These are phyloP conservation scores for Beris chalybata DNA, from an alignment of 2,888 invertebrate species.

Conservation along the genomic window DNA sequence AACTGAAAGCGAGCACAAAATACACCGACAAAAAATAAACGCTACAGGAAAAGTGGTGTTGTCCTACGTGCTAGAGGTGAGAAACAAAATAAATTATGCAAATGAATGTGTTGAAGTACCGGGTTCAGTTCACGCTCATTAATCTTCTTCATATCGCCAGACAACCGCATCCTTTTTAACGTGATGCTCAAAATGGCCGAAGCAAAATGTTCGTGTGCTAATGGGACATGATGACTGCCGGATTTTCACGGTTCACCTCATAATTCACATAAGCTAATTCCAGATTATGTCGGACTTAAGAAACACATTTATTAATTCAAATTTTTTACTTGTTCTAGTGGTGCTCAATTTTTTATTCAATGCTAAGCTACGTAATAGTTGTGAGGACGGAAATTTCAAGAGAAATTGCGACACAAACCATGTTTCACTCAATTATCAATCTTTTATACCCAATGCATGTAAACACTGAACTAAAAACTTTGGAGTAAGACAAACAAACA, in stretches of 20 bases:
- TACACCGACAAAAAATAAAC: neutral
- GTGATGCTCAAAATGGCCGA: slow-evolving; percentile 31
- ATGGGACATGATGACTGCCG: slow-evolving; percentile 35
- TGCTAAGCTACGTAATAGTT: no score
- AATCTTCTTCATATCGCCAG: slow-evolving; percentile 39
- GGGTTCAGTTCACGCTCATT: slow-evolving; percentile 37
- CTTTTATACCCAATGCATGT: no score
- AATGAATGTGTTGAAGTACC: slow-evolving; percentile 39
- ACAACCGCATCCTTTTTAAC: slow-evolving; percentile 22
- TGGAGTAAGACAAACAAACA: no score
- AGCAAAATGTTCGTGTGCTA: slow-evolving; percentile 20
- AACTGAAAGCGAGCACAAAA: neutral
- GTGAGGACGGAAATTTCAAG: no score
- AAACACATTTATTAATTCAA: no score
- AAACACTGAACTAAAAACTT: no score
- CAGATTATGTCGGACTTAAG: neutral
- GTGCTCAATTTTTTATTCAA: no score
- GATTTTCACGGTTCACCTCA: slow-evolving; percentile 19
- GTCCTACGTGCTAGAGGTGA: slow-evolving; percentile 30
- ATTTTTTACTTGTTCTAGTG: no score
- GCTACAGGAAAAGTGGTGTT: slow-evolving; percentile 2
- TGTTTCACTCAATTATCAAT: no score
- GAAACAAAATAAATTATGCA: slow-evolving; percentile 40
- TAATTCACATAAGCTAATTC: neutral
- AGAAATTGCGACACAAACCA: no score